Percentiles rank a stretch among this genome's conserved stretches.
Conservation (phyloP, 1,140 invertebrate species). For the Campoletis sonorensis region DNA sequence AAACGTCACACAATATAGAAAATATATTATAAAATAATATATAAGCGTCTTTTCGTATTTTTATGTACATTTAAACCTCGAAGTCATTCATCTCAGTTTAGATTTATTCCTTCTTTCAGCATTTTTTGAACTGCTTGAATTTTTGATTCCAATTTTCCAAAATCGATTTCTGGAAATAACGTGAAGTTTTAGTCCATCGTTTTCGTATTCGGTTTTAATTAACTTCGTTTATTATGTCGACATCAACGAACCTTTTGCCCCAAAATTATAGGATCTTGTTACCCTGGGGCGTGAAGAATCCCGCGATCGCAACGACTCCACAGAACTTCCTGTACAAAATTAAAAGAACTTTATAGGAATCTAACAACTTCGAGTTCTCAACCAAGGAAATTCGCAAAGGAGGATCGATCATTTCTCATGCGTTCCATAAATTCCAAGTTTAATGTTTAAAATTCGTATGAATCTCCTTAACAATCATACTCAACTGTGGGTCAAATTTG, state of each 20-base stretch:
- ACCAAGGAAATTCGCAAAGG: no score
- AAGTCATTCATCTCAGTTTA: conserved; percentile 53
- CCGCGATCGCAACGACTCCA: conserved; percentile 52
- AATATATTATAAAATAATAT: conserved; percentile 37
- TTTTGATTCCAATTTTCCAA: conserved; percentile 64
- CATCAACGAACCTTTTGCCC: conserved; percentile 47
- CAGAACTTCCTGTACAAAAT: conserved; percentile 51
- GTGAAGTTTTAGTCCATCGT: neutral
- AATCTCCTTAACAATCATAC: no score
- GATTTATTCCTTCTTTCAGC: conserved; percentile 64
- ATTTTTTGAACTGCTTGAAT: conserved; percentile 65
- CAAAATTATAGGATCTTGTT: conserved; percentile 40
- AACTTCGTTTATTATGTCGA: neutral
- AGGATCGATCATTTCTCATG: no score
- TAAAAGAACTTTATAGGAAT: neutral
- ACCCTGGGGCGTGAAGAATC: conserved; percentile 46
- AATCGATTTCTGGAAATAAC: conserved; percentile 56
- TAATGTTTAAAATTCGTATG: no score
- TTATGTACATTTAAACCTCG: conserved; percentile 11
- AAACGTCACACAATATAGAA: conserved; percentile 26
- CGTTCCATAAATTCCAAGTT: no score
- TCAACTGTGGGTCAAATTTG: no score
- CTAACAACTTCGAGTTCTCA: neutral
- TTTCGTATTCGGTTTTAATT: neutral
- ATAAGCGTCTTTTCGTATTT: neutral